Percentiles rank a stretch among this genome's conserved stretches.
phyloP scores from a whole-genome alignment of 2,797 vertebrate species.

The Chanos chanos region DNA sequence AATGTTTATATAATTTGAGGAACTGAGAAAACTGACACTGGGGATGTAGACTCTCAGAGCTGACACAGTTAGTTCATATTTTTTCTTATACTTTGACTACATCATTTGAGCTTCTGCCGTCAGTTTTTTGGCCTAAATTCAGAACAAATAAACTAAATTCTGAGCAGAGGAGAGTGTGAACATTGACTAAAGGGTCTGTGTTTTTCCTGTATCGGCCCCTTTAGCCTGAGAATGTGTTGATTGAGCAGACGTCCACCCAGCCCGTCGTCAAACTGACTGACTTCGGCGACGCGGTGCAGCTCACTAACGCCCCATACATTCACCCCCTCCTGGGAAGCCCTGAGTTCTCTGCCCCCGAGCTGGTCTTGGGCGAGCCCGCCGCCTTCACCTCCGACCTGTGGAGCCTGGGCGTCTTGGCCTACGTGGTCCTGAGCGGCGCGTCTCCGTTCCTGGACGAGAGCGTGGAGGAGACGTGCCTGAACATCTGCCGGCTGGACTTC shows the following conservation, averaged over 20 bases:
- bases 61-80: no score
- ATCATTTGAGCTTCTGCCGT: no score
- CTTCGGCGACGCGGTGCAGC: slow-evolving; percentile 90
- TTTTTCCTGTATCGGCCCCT: slow-evolving; percentile 26
- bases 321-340: slow-evolving; percentile 93
- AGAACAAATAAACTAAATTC: no score
- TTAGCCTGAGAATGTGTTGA: slow-evolving; percentile 95
- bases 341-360: slow-evolving; percentile 93
- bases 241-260: slow-evolving; percentile 81
- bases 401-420: slow-evolving; percentile 94
- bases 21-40: no score
- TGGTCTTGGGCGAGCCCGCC: slow-evolving; percentile 92
- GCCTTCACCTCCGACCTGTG: slow-evolving; percentile 89
- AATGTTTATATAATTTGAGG: no score
- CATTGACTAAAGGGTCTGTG: background rate
- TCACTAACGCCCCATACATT: slow-evolving; percentile 83
- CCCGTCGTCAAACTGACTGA: slow-evolving; percentile 87
- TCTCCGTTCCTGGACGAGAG: slow-evolving; percentile 98
- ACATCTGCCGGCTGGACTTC: slow-evolving; percentile 97
- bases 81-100: no score
- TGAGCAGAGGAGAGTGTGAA: no score
- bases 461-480: slow-evolving; percentile 94
- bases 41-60: no score
- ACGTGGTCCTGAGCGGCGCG: slow-evolving; percentile 95
- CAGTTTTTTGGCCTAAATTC: no score